These are phyloP conservation scores for Catostomus latipinnis DNA, from an alignment of 2,797 vertebrate genomes.

Conservation along the genomic window DNA sequence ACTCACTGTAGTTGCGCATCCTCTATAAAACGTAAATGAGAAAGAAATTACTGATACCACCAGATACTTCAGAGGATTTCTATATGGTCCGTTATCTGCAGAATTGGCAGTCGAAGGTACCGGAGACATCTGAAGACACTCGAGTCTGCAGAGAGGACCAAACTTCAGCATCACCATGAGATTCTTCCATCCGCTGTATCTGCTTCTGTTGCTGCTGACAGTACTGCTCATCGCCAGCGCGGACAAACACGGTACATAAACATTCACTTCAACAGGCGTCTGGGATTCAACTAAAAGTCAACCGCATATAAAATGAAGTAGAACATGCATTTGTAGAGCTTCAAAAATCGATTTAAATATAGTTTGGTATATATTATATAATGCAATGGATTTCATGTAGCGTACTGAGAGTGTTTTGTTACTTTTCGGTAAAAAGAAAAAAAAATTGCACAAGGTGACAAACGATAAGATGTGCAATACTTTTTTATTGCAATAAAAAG, in stretches of 20 bases:
- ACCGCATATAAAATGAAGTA: too few relatives aligned
- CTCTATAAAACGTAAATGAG: too few relatives aligned
- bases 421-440: too few relatives aligned
- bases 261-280: neutral
- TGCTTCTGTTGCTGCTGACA: conserved; percentile 71
- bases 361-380: too few relatives aligned
- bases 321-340: too few relatives aligned
- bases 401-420: too few relatives aligned
- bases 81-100: conserved; percentile 17
- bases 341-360: too few relatives aligned
- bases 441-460: too few relatives aligned
- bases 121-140: neutral
- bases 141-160: conserved; percentile 2
- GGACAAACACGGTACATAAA: conserved; percentile 69
- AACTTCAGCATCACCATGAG: conserved; percentile 68
- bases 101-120: neutral
- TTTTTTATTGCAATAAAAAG: too few relatives aligned
- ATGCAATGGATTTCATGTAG: too few relatives aligned
- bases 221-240: conserved; percentile 58
- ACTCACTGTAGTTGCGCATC: neutral
- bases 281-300: too few relatives aligned
- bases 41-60: neutral
- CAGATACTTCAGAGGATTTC: neutral
- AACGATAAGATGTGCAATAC: too few relatives aligned
- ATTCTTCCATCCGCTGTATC: conserved; percentile 74